These are phyloP conservation scores for Selene dorsalis DNA, from an alignment of 2,797 vertebrate genomes.

Conservation along the genomic window DNA sequence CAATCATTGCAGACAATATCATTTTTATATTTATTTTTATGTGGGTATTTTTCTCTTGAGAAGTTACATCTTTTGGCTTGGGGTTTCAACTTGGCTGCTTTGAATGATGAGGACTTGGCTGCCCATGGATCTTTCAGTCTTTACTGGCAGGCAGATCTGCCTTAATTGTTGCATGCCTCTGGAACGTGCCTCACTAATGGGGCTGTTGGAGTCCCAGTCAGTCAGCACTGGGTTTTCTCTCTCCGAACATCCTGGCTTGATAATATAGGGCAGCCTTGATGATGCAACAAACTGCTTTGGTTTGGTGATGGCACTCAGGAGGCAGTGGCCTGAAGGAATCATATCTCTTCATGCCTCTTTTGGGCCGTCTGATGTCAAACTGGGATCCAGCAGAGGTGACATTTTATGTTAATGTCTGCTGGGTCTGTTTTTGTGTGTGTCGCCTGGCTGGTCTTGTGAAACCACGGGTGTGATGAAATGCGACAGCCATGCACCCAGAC, in stretches of 20 bases:
- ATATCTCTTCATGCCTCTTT: slow-evolving; percentile 57
- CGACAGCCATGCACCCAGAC: slow-evolving; percentile 66
- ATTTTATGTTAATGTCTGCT: slow-evolving; percentile 56
- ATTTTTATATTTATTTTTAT: slow-evolving; percentile 34
- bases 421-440: slow-evolving; percentile 36
- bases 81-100: slow-evolving; percentile 63
- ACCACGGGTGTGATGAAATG: slow-evolving; percentile 55
- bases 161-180: slow-evolving; percentile 73
- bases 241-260: slow-evolving; percentile 44
- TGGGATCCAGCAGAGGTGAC: slow-evolving; percentile 52
- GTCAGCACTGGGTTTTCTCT: slow-evolving; percentile 42
- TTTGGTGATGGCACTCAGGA: slow-evolving; percentile 46
- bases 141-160: slow-evolving; percentile 62
- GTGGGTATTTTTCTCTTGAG: slow-evolving; percentile 42
- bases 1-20: slow-evolving; percentile 23
- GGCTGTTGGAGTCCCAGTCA: slow-evolving; percentile 61
- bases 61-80: slow-evolving; percentile 57
- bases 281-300: slow-evolving; percentile 58
- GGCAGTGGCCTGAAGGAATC: slow-evolving; percentile 43
- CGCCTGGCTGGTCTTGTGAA: slow-evolving; percentile 42
- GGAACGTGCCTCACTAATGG: slow-evolving; percentile 71
- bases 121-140: slow-evolving; percentile 60
- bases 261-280: slow-evolving; percentile 55
- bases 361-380: slow-evolving; percentile 64
- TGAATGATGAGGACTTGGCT: slow-evolving; percentile 64